Conservation (phyloP, 1,140 invertebrate species). For the Rhyzopertha dominica region DNA sequence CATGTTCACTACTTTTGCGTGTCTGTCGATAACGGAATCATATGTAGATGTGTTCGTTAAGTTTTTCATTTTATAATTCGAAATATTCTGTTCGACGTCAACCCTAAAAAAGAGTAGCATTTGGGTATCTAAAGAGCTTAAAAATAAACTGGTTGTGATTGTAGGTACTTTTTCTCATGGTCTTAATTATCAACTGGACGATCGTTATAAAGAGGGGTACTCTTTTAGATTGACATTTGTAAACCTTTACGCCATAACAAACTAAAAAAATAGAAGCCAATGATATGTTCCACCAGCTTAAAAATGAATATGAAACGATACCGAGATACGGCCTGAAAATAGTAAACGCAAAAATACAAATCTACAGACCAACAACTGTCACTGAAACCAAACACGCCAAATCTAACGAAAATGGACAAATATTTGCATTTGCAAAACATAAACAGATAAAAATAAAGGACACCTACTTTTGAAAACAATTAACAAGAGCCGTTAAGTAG, state of each 20-base stretch:
- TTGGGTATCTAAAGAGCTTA: background rate
- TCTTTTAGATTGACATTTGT: background rate
- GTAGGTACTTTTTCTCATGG: background rate
- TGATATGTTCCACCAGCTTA: background rate
- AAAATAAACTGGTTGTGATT: constrained; percentile 2
- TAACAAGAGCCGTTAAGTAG: too few species aligned
- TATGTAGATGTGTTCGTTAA: constrained; percentile 18
- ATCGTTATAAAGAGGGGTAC: background rate
- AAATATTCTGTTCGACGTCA: constrained; percentile 19
- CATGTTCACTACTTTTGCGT: constrained; percentile 14
- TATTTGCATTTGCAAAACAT: too few species aligned
- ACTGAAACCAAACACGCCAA: too few species aligned
- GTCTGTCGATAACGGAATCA: constrained; percentile 4
- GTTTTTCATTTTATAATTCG: constrained; percentile 15
- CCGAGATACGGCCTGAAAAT: too few species aligned
- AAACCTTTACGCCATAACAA: constrained; percentile 5
- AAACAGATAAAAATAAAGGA: too few species aligned
- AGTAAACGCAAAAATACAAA: too few species aligned
- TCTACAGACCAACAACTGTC: too few species aligned
- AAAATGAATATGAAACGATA: too few species aligned
- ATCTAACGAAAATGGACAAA: too few species aligned
- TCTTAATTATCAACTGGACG: constrained; percentile 2
- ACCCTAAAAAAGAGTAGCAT: constrained; percentile 19
- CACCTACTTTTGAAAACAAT: too few species aligned
- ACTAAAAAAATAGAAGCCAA: background rate